Percentiles rank a stretch among this genome's conserved stretches.
Evolutionary conservation across 2,797 vertebrate genomes (phyloP).

Genomic region (Perodicticus potto): DNA sequence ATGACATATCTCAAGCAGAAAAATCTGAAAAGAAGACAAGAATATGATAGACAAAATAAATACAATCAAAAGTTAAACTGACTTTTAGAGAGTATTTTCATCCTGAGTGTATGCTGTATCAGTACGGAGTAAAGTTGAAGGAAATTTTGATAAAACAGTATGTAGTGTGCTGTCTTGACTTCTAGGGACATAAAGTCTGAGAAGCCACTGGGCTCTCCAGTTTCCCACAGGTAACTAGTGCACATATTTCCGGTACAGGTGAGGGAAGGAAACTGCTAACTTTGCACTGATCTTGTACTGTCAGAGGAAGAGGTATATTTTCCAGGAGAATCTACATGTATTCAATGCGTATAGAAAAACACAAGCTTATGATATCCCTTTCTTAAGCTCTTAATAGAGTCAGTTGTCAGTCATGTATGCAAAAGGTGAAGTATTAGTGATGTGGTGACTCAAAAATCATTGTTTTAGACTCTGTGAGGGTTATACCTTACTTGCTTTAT

Average conservation of each 20-base stretch:
- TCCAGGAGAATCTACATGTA: background rate
- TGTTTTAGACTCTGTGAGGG: background rate
- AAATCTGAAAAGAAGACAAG: conserved; percentile 56
- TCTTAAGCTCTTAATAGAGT: conserved; percentile 7
- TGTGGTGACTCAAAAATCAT: background rate
- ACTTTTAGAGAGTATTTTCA: conserved; percentile 11
- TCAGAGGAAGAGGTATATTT: background rate
- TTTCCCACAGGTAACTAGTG: background rate
- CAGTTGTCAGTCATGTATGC: background rate
- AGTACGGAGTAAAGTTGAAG: conserved; percentile 49
- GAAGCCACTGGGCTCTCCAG: conserved; percentile 3
- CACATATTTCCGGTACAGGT: conserved; percentile 19
- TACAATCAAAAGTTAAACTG: conserved; percentile 41
- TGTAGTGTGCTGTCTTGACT: conserved; percentile 21
- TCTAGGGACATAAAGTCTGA: conserved; percentile 37
- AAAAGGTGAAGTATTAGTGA: background rate
- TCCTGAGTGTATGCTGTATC: background rate
- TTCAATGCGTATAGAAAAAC: background rate
- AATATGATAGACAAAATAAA: conserved; percentile 41
- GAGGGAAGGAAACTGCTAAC: background rate
- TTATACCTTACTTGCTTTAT: conserved; percentile 30
- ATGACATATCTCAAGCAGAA: conserved; percentile 40
- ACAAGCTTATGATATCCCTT: background rate
- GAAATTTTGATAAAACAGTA: conserved; percentile 52
- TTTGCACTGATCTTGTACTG: background rate